Conservation (phyloP, 2,888 invertebrate genomes). For the Chymomyza procnemis region DNA sequence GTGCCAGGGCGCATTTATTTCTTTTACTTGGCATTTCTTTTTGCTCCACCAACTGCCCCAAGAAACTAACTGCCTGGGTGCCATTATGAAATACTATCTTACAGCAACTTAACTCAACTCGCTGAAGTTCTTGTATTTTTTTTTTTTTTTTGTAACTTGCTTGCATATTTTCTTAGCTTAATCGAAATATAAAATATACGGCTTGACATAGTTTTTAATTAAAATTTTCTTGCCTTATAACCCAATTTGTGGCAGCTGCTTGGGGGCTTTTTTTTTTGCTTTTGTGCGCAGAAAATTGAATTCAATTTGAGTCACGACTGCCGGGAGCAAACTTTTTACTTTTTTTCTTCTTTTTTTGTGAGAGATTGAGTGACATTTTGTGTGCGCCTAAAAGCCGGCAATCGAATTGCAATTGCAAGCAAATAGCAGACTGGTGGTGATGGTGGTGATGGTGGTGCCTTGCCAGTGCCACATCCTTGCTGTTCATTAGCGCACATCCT, state of each 20-base stretch:
- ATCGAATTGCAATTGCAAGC: conserved; percentile 28
- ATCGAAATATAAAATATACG: background rate
- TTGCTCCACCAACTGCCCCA: conserved; percentile 52
- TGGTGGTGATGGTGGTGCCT: too few species aligned
- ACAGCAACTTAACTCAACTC: background rate
- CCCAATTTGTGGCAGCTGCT: background rate
- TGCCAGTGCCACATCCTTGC: conserved; percentile 17
- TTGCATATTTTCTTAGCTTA: background rate
- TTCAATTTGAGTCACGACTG: conserved; percentile 32
- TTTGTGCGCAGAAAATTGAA: conserved; percentile 3
- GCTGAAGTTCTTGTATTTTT: too few species aligned
- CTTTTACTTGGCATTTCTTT: background rate
- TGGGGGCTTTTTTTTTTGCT: too few species aligned
- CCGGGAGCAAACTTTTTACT: conserved; percentile 5
- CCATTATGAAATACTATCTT: background rate
- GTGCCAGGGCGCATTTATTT: conserved; percentile 10
- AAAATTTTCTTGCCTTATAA: conserved; percentile 22
- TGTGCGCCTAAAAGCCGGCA: background rate
- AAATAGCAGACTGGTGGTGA: background rate
- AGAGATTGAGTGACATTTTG: conserved; percentile 1
- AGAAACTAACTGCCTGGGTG: conserved; percentile 52
- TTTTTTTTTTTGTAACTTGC: background rate
- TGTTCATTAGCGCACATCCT: conserved; percentile 68
- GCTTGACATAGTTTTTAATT: conserved; percentile 47
- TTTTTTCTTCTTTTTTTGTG: too few species aligned